Percentiles rank a stretch among this genome's conserved stretches.
Conservation (phyloP, 2,888 invertebrate genomes). For the Tachystola acroxantha region DNA sequence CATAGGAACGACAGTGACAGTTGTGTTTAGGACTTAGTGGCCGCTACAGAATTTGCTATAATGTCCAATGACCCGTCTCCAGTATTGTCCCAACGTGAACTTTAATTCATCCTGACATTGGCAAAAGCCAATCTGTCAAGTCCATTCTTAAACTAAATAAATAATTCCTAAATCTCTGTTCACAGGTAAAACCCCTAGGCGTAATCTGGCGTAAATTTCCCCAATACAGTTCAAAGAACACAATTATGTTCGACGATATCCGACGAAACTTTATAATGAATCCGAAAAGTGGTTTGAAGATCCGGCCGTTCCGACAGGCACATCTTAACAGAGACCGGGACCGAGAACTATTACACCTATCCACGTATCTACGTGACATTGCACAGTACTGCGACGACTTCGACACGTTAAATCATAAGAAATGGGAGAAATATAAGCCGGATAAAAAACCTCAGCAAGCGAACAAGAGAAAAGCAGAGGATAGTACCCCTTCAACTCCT, state of each 20-base stretch:
- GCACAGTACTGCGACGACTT: slow-evolving; percentile 90
- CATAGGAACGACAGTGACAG: too few relatives aligned
- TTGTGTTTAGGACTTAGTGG: too few relatives aligned
- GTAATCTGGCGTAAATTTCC: slow-evolving; percentile 98
- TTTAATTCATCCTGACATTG: too few relatives aligned
- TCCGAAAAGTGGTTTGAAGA: slow-evolving; percentile 94
- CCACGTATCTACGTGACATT: slow-evolving; percentile 90
- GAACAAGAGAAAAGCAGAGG: slow-evolving; percentile 70
- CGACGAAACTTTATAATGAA: slow-evolving; percentile 98
- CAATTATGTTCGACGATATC: slow-evolving; percentile 98
- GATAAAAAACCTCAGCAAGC: slow-evolving; percentile 49
- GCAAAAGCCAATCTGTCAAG: too few relatives aligned
- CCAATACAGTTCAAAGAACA: slow-evolving; percentile 93
- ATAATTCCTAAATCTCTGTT: too few relatives aligned
- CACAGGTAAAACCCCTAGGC: slow-evolving; percentile 93
- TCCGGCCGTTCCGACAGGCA: slow-evolving; percentile 93
- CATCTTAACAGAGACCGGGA: slow-evolving; percentile 92
- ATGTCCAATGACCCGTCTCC: too few relatives aligned
- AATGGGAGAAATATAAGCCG: slow-evolving; percentile 91
- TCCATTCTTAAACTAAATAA: too few relatives aligned
- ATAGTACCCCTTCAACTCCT: slow-evolving; percentile 46
- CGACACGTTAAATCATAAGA: slow-evolving; percentile 89
- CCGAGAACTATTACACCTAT: slow-evolving; percentile 87
- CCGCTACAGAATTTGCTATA: too few relatives aligned
- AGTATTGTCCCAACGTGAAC: too few relatives aligned